Conservation (phyloP, 2,888 invertebrate genomes). For the Thymelicus sylvestris region DNA sequence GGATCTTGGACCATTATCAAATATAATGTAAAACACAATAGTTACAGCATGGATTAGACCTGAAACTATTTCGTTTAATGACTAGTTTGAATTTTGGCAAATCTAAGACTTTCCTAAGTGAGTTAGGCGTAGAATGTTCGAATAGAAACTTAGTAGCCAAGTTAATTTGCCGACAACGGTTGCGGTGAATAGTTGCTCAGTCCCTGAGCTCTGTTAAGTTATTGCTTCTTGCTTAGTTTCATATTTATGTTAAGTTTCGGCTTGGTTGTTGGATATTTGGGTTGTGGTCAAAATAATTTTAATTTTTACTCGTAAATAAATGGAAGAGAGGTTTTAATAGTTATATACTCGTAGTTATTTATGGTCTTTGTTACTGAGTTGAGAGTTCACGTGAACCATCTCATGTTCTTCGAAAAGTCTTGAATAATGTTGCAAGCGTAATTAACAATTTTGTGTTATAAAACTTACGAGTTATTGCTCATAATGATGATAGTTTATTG, state of each 20-base stretch:
- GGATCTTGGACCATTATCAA: no score
- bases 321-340: no score
- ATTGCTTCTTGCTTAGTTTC: constrained; percentile 54
- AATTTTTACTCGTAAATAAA: neutral
- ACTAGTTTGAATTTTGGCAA: neutral
- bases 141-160: constrained; percentile 12
- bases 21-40: no score
- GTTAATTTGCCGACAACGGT: constrained; percentile 30
- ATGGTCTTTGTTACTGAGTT: no score
- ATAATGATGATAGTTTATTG: no score
- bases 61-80: neutral
- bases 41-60: neutral
- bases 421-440: no score
- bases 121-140: constrained; percentile 9
- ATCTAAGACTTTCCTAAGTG: constrained; percentile 3
- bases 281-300: constrained; percentile 11
- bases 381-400: no score
- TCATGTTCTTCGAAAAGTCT: no score
- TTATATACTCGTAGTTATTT: no score
- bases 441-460: no score
- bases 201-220: constrained; percentile 47
- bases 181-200: constrained; percentile 29
- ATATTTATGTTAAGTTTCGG: constrained; percentile 46
- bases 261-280: constrained; percentile 6
- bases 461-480: no score